These are phyloP conservation scores for Rugalucina vietnamica DNA, from an alignment of 2,888 invertebrate genomes.

Conservation along the genomic window DNA sequence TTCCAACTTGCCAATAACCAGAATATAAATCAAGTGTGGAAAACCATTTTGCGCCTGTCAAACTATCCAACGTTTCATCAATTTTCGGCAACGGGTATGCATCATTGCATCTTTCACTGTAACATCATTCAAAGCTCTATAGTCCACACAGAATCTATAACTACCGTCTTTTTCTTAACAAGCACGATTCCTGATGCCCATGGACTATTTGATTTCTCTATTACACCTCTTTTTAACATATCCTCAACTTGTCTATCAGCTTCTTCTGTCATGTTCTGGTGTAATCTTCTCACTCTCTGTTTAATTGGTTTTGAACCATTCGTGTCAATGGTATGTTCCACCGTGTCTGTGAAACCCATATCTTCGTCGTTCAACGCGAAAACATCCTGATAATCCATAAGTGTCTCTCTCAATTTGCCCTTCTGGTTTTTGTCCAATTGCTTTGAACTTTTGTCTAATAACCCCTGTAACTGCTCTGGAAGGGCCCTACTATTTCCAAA, in stretches of 20 bases:
- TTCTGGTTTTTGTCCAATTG: neutral
- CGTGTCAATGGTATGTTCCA: neutral
- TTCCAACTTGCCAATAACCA: slow-evolving; percentile 23
- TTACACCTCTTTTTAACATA: slow-evolving; percentile 23
- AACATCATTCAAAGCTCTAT: slow-evolving; percentile 9
- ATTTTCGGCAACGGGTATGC: slow-evolving; percentile 23
- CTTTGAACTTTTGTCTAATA: neutral
- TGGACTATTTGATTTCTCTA: slow-evolving; percentile 21
- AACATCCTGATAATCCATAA: neutral
- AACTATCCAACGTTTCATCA: slow-evolving; percentile 19
- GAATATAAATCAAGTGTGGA: slow-evolving; percentile 16
- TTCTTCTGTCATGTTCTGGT: neutral
- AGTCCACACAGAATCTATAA: slow-evolving; percentile 9
- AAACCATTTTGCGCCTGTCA: slow-evolving; percentile 25
- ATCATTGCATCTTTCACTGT: slow-evolving; percentile 26
- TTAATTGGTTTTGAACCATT: neutral
- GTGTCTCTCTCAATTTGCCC: neutral
- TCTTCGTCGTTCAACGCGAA: neutral
- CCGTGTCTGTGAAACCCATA: neutral
- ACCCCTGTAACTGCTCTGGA: neutral
- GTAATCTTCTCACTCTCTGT: neutral
- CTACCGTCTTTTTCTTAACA: slow-evolving; percentile 11
- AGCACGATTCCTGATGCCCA: slow-evolving; percentile 23
- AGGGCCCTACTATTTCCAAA: neutral
- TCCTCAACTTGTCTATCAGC: slow-evolving; percentile 20